Evolutionary conservation across 2,888 invertebrate species (phyloP).

Genomic region (Orthonychiurus folsomi): DNA sequence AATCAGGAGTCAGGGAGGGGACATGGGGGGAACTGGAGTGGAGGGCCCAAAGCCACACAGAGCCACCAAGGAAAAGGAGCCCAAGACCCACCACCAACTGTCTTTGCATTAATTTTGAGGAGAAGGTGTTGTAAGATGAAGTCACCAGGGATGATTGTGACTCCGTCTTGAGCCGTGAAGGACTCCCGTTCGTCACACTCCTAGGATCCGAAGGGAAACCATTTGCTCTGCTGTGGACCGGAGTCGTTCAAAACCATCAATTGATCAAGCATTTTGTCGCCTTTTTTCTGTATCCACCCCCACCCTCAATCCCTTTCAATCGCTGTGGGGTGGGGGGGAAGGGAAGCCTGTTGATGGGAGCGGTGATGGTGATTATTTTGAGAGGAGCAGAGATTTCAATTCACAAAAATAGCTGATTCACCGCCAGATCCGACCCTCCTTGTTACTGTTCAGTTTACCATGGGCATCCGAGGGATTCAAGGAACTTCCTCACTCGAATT

Average conservation of each 20-base stretch:
- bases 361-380: background rate
- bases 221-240: constrained; percentile 22
- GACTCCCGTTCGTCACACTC: constrained; percentile 18
- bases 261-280: constrained; percentile 40
- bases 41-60: background rate
- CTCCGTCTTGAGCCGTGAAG: background rate
- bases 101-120: no score
- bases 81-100: background rate
- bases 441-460: constrained; percentile 31
- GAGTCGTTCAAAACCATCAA: constrained; percentile 38
- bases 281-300: constrained; percentile 18
- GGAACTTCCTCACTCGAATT: constrained; percentile 5
- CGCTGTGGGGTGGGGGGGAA: no score
- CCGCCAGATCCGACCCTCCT: constrained; percentile 35
- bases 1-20: background rate
- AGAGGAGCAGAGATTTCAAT: constrained; percentile 32
- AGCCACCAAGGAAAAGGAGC: no score
- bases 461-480: background rate
- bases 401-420: constrained; percentile 38
- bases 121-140: background rate
- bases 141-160: constrained; percentile 6
- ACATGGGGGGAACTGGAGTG: background rate
- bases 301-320: background rate
- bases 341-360: background rate
- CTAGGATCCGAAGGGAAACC: constrained; percentile 25